These are phyloP conservation scores for Sphaeramia orbicularis DNA, from an alignment of 2,797 vertebrate species.

Conservation along the genomic window DNA sequence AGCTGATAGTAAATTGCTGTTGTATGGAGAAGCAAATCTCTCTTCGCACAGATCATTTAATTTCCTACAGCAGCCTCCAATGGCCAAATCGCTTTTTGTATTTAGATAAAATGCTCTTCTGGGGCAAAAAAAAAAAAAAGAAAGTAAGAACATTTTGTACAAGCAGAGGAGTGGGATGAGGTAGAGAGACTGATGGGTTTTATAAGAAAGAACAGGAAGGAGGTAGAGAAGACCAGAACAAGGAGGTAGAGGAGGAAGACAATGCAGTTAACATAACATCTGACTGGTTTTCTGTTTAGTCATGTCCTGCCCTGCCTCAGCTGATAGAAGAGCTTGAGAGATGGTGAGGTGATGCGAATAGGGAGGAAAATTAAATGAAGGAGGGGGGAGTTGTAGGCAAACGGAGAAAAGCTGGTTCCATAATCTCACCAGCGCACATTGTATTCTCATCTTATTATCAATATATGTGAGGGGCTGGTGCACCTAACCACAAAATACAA, in stretches of 20 bases:
- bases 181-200: constrained; percentile 10
- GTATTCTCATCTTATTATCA: constrained; percentile 46
- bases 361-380: constrained; percentile 28
- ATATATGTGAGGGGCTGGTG: constrained; percentile 36
- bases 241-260: background rate
- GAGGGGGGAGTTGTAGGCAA: constrained; percentile 6
- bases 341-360: constrained; percentile 38
- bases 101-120: constrained; percentile 48
- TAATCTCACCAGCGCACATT: constrained; percentile 49
- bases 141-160: constrained; percentile 15
- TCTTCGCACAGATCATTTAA: constrained; percentile 38
- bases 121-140: constrained; percentile 5
- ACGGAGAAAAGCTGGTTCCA: constrained; percentile 20
- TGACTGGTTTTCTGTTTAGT: constrained; percentile 47
- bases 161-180: constrained; percentile 7
- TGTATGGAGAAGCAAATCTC: background rate
- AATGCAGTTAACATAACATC: constrained; percentile 17
- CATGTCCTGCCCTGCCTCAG: constrained; percentile 16
- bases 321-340: constrained; percentile 25
- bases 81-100: constrained; percentile 26
- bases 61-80: constrained; percentile 34
- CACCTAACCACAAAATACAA: constrained; percentile 61
- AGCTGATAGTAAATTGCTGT: background rate
- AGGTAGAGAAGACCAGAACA: constrained; percentile 1
- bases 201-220: constrained; percentile 8